These are phyloP conservation scores for Sturnus vulgaris DNA, from an alignment of 2,113 vertebrate genomes.

Conservation along the genomic window DNA sequence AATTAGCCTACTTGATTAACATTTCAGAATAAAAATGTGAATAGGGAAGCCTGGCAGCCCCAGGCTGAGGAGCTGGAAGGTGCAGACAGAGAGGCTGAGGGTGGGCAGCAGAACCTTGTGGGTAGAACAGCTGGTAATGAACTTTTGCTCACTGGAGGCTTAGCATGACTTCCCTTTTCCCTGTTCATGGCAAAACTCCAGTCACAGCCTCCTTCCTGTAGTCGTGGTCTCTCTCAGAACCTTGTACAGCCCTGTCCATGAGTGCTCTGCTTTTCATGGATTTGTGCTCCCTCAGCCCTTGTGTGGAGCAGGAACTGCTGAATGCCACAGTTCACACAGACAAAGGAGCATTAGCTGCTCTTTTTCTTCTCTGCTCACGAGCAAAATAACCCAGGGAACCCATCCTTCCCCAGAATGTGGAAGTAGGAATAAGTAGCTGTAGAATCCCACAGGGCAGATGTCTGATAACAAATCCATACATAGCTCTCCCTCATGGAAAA, in stretches of 20 bases:
- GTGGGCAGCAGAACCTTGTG: background rate
- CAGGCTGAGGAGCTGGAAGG: background rate
- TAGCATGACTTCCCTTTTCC: background rate
- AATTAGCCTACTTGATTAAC: background rate
- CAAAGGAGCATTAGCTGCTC: background rate
- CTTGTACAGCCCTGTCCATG: background rate
- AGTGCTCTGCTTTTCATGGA: background rate
- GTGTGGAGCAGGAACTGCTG: background rate
- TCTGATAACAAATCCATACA: background rate
- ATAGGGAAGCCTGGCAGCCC: background rate
- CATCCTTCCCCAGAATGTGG: background rate
- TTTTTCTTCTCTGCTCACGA: background rate
- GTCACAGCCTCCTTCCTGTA: background rate
- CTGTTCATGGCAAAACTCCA: background rate
- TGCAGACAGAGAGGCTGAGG: background rate
- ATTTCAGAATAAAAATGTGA: background rate
- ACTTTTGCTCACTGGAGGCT: background rate
- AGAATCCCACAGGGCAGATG: background rate
- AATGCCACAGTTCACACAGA: background rate
- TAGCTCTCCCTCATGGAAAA: constrained; percentile 16
- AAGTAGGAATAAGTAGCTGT: background rate
- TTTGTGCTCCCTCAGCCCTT: background rate
- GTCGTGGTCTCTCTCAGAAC: fast-evolving
- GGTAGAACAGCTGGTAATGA: background rate
- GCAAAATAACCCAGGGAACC: background rate